Conservation (phyloP, 1,140 invertebrate genomes). For the Schmidtea mediterranea region DNA sequence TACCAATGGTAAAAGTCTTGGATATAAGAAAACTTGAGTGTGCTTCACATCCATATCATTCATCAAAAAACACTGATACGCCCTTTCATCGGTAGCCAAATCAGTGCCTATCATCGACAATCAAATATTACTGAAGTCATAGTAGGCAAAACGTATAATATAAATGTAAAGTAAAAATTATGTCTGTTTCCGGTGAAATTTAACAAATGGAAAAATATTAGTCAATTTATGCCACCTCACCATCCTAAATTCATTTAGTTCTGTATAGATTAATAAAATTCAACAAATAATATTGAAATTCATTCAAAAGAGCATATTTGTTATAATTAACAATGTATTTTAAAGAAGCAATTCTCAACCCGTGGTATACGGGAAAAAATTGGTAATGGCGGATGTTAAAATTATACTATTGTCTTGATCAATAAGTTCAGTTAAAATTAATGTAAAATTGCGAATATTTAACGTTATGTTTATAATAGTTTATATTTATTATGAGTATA, state of each 20-base stretch:
- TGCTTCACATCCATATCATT: background rate
- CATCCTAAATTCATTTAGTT: background rate
- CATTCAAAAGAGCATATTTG: background rate
- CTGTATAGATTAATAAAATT: background rate
- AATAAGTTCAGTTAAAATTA: too few species aligned
- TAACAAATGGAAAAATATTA: background rate
- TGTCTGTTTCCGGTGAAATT: background rate
- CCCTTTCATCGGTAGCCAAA: background rate
- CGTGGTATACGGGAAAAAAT: too few species aligned
- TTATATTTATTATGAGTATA: too few species aligned
- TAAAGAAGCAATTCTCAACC: too few species aligned
- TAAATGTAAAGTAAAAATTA: background rate
- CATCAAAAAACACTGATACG: background rate
- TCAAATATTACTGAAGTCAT: background rate
- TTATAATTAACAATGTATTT: too few species aligned
- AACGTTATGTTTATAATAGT: too few species aligned
- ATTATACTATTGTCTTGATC: too few species aligned
- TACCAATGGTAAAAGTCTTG: conserved; percentile 13
- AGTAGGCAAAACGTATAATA: background rate
- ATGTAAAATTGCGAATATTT: too few species aligned
- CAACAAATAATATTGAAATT: background rate
- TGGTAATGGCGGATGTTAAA: too few species aligned
- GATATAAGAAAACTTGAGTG: background rate
- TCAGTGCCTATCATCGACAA: background rate
- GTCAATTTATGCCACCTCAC: background rate